Base-by-base conservation (phyloP, 2,888 invertebrate genomes). In the Hartigia nigra region DNA sequence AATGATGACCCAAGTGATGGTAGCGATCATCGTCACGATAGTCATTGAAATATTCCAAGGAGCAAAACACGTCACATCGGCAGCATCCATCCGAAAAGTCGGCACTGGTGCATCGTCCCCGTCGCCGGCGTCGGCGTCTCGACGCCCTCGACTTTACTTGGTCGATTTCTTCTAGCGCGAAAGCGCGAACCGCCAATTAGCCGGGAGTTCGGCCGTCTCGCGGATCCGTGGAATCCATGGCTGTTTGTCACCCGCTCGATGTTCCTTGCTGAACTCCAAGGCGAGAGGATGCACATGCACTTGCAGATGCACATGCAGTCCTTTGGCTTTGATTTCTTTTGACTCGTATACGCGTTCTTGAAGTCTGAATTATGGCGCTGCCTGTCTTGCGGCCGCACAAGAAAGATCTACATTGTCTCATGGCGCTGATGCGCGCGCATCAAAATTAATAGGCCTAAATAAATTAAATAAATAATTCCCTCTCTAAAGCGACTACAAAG, bases 111-210 rank as follows among this genome's bases (percentile, higher is more conserved):
- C 55, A 55, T 55, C 55, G 55, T 74, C 36, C 77, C 79, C 74
- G 69, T 70, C 77, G 23, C 76, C 74, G 77, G 70, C 77, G 75
- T 72, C 39, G 74, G 77, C 74, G 37, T 77, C 55, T n/a, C 76
- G 75, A 82, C 78, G 79, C 55, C 55, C 55, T 55, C 23, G 23
- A 23, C 23, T 55, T 55, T 23, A 55, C 55, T 55, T 55, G 55
- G 9, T 55, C 81, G 82, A 83, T 83, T 82, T 83, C 82, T 83
- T 81, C 80, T 81, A 83, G 82, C 82, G 82, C 76, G 81, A 83
- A 84, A 83, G 86, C 86, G 87, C 85, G 86, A 90, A 86, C 88
- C 87, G 85, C 89, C 89, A 90, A 91, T 91, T 91, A 90, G 90
- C 88, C 83, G 82, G 85, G 85, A 84, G 86, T 87, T 86, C 86